Percentiles rank a stretch among this genome's conserved stretches.
Conservation (phyloP, 2,888 invertebrate species). For the Stenolophus ochropezus region DNA sequence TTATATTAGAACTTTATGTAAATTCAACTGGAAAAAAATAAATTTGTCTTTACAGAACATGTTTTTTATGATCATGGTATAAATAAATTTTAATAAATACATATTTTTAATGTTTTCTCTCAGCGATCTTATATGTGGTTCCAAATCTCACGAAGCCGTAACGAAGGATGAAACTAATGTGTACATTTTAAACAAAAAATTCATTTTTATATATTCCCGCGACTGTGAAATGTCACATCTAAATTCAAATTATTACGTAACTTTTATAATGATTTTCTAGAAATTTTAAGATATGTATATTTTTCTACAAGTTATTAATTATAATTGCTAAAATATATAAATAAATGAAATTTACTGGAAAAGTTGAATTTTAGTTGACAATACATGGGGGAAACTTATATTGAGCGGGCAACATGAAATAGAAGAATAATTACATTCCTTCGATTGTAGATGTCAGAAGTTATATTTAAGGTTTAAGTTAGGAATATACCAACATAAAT, state of each 20-base stretch:
- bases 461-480: too few species aligned
- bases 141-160: too few species aligned
- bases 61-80: background rate
- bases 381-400: too few species aligned
- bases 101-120: too few species aligned
- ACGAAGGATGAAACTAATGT: too few species aligned
- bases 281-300: background rate
- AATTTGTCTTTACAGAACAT: constrained; percentile 58
- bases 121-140: too few species aligned
- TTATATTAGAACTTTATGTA: constrained; percentile 60
- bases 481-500: too few species aligned
- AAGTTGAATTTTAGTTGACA: background rate
- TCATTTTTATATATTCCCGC: constrained; percentile 18
- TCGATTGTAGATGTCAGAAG: too few species aligned
- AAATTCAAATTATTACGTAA: background rate
- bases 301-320: background rate
- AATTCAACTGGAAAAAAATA: constrained; percentile 60
- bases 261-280: background rate
- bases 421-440: too few species aligned
- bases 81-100: too few species aligned
- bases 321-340: background rate
- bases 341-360: background rate
- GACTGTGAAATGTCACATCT: background rate
- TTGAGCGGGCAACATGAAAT: too few species aligned
- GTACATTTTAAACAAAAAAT: too few species aligned